Evolutionary conservation across 35 echinoderm and acorn worm genomes (phyloP).

Genomic region (Amphiura filiformis): DNA sequence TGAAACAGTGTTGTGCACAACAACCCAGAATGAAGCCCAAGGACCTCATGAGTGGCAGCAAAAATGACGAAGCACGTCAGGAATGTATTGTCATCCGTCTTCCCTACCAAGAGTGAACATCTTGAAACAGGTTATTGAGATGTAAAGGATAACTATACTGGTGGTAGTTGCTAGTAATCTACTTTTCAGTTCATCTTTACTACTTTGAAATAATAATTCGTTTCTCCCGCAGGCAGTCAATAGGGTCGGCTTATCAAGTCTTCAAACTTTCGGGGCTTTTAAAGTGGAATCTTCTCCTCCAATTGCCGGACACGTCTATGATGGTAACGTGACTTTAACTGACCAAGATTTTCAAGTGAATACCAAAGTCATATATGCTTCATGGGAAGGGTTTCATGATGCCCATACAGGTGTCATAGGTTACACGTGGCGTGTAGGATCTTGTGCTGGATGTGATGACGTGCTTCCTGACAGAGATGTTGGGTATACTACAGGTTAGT

Average conservation of each 20-base stretch:
- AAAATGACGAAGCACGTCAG: too few relatives aligned
- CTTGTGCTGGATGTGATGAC: constrained; percentile 26
- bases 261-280: neutral
- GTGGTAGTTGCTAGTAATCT: too few relatives aligned
- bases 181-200: too few relatives aligned
- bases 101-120: too few relatives aligned
- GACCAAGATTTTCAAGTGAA: constrained; percentile 31
- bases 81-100: too few relatives aligned
- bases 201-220: neutral
- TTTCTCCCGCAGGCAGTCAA: constrained; percentile 7
- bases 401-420: constrained; percentile 21
- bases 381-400: constrained; percentile 40
- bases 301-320: constrained; percentile 31
- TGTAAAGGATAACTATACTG: too few relatives aligned
- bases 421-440: constrained; percentile 17
- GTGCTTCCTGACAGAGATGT: neutral
- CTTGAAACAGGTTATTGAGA: too few relatives aligned
- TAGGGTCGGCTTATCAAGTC: neutral
- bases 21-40: too few relatives aligned
- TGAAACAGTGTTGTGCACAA: too few relatives aligned
- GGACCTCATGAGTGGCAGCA: too few relatives aligned
- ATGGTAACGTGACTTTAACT: neutral
- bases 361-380: neutral
- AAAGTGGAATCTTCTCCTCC: constrained; percentile 19
- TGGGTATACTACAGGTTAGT: constrained; percentile 4